Percentiles rank a stretch among this genome's conserved stretches.
Evolutionary conservation across 92 coral and sea anemone genomes (phyloP).

Genomic region (Siderastrea siderea): DNA sequence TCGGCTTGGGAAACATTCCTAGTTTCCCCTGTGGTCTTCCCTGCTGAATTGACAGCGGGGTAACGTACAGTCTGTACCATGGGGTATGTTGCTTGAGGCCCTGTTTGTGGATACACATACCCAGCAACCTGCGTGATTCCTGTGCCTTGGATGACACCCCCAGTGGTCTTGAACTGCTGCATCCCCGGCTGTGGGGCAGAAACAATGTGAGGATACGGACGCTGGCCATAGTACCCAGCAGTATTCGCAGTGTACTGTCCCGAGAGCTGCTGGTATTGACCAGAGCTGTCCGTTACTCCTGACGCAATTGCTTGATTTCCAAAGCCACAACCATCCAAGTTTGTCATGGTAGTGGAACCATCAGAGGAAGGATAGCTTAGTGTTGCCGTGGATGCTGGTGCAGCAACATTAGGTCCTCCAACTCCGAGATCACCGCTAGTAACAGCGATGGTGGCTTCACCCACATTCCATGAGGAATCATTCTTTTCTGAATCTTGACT

Average conservation of each 20-base stretch:
- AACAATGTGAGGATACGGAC: constrained; percentile 96
- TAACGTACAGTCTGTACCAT: constrained; percentile 97
- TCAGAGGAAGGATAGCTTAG: constrained; percentile 83
- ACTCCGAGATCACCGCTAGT: constrained; percentile 80
- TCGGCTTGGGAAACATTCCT: constrained; percentile 60
- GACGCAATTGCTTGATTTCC: constrained; percentile 81
- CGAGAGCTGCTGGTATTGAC: constrained; percentile 83
- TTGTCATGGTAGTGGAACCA: constrained; percentile 80
- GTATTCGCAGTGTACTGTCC: constrained; percentile 91
- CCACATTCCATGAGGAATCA: constrained; percentile 79
- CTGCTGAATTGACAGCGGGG: constrained; percentile 87
- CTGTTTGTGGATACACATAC: constrained; percentile 88
- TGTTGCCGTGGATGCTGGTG: constrained; percentile 82
- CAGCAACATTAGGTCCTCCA: constrained; percentile 79
- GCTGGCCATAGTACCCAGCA: constrained; percentile 89
- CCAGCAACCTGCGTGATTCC: constrained; percentile 88
- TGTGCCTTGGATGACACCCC: constrained; percentile 90
- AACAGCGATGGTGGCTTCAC: constrained; percentile 63
- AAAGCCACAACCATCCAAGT: constrained; percentile 90
- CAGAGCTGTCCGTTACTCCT: constrained; percentile 78
- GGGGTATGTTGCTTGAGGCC: constrained; percentile 85
- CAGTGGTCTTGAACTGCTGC: constrained; percentile 83
- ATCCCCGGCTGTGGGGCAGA: constrained; percentile 91
- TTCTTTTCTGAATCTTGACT: constrained; percentile 83
- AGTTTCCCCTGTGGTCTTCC: constrained; percentile 81